Evolutionary conservation across 2,888 invertebrate genomes (phyloP), one percentile per base, ranked within the genome.

Genomic region (Leucania comma): DNA sequence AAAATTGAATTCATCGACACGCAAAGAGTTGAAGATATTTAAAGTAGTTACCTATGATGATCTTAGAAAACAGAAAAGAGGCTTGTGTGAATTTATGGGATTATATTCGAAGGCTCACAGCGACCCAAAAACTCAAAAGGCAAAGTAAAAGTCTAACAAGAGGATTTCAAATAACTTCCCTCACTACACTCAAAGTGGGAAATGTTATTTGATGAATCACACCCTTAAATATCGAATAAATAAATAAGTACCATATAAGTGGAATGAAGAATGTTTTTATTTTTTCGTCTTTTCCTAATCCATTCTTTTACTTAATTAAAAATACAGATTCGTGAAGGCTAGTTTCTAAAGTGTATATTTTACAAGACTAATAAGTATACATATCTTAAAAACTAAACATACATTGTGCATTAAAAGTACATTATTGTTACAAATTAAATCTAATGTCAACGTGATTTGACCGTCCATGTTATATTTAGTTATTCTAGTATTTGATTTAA

Each of bases 221-320:
- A 5, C 42, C 6, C 17, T 42, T 6, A n/a, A n/a, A 24, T 12
- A 24, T n/a, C 14, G n/a, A 22, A 22, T 35, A 6, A 8, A 22
- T 35, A 57, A 57, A 61, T 61, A 70, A 71, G 20, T 8, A 74
- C 12, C 26, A 51, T 48, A 54, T 35, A 26, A 24, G 24, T 83
- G 78, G 81, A 84, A 85, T 85, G 86, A 81, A 80, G 68, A 75
- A 71, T 66, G 56, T 73, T 71, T 85, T 70, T 65, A 74, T 77
- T 75, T 75, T 66, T 70, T 70, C 68, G 72, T 80, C 72, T 80
- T 85, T 82, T 81, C 58, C 64, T 73, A 51, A 73, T 68, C 48
- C 58, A 76, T 57, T 50, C 53, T 64, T 70, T 61, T 73, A 72
- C 42, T 63, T 68, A 59, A 59, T 69, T 67, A 53, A 54, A 60